These are phyloP conservation scores for Phocides pigmalion DNA, from an alignment of 1,140 invertebrate genomes.

Conservation along the genomic window DNA sequence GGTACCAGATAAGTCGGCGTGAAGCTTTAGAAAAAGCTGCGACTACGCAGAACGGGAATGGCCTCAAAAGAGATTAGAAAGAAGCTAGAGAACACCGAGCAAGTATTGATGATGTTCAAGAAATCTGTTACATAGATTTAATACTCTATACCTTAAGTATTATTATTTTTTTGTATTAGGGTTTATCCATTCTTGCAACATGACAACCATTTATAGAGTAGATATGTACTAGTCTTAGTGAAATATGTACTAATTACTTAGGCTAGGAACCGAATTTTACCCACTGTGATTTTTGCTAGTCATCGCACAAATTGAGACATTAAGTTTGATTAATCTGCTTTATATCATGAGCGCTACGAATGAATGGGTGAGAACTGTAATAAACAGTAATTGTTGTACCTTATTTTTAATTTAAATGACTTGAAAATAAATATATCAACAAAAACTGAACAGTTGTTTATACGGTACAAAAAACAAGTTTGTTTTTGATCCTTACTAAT, in stretches of 20 bases:
- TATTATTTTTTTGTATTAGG: neutral
- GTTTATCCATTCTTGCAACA: neutral
- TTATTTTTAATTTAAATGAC: no score
- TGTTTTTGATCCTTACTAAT: neutral
- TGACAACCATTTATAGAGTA: neutral
- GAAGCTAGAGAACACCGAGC: neutral
- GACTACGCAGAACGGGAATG: slow-evolving; percentile 84
- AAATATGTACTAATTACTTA: slow-evolving; percentile 29
- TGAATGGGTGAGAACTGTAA: neutral
- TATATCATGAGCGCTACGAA: slow-evolving; percentile 2
- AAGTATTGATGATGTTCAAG: slow-evolving; percentile 4
- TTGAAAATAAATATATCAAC: no score
- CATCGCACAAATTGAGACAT: slow-evolving; percentile 39
- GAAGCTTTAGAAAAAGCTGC: slow-evolving; percentile 80
- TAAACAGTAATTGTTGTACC: no score
- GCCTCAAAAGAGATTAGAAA: slow-evolving; percentile 86
- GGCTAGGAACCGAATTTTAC: slow-evolving; percentile 31
- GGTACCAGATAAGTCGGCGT: slow-evolving; percentile 85
- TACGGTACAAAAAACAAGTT: no score
- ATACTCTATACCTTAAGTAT: neutral
- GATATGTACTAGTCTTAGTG: slow-evolving; percentile 27
- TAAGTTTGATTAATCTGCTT: slow-evolving; percentile 38
- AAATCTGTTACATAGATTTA: neutral
- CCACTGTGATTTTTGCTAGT: slow-evolving; percentile 50
- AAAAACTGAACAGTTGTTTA: no score